Evolutionary conservation across 2,888 invertebrate species (phyloP).

Genomic region (Eurytoma californica): DNA sequence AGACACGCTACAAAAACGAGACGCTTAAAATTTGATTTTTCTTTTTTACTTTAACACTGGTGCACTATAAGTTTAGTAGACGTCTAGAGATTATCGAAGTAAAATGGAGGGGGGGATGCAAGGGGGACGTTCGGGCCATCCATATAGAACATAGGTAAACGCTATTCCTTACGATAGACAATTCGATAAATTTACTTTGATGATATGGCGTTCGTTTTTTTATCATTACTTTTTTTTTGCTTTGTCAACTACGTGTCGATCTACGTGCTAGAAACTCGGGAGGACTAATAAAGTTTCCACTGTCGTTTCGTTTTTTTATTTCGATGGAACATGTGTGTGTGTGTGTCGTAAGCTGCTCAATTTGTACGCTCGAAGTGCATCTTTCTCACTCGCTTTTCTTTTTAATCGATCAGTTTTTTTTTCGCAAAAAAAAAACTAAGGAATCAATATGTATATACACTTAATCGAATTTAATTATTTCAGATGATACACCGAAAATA

Average conservation of each 20-base stretch:
- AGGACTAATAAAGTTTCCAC: constrained; percentile 41
- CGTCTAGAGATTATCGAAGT: constrained; percentile 59
- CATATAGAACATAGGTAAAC: constrained; percentile 56
- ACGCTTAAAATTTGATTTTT: constrained; percentile 7
- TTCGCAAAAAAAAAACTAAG: neutral
- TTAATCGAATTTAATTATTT: too few relatives aligned
- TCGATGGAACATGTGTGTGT: constrained; percentile 16
- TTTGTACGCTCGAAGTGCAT: constrained; percentile 33
- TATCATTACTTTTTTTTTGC: neutral
- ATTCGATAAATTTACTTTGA: constrained; percentile 49
- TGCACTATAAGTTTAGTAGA: constrained; percentile 52
- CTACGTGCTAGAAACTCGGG: constrained; percentile 46
- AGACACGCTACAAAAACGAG: constrained; percentile 20
- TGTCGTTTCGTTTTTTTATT: constrained; percentile 28
- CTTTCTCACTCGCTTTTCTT: neutral
- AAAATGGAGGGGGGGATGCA: constrained; percentile 22
- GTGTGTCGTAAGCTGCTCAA: constrained; percentile 30
- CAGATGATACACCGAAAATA: too few relatives aligned
- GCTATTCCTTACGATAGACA: constrained; percentile 41
- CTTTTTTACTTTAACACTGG: constrained; percentile 33
- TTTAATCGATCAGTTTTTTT: neutral
- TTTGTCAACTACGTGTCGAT: constrained; percentile 32
- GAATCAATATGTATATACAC: neutral
- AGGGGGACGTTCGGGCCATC: constrained; percentile 30
- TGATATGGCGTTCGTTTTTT: constrained; percentile 54